Conservation (phyloP, 2,797 vertebrate genomes). For the Phataginus tetradactyla region DNA sequence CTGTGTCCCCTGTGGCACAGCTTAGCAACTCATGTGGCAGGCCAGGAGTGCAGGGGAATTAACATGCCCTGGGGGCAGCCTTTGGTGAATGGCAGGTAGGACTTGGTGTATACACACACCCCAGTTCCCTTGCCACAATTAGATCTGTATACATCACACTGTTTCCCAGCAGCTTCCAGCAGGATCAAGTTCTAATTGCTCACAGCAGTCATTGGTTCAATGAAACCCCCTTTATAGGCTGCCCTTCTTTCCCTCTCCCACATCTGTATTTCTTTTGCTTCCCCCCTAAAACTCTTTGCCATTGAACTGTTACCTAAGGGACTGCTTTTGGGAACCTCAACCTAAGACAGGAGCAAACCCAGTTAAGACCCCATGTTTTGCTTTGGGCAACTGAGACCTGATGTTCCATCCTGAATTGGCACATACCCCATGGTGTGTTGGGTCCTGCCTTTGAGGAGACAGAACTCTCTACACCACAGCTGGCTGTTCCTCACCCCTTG, state of each 20-base stretch:
- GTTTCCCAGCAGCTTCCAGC: not conserved
- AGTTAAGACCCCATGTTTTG: not conserved
- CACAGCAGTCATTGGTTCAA: not conserved
- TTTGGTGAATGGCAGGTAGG: not conserved
- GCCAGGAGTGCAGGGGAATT: not conserved
- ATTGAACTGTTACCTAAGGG: not conserved
- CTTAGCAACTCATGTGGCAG: not conserved
- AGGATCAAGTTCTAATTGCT: not conserved
- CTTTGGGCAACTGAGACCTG: not conserved
- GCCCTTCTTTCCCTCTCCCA: not conserved
- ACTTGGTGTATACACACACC: not conserved
- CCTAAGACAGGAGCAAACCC: slow-evolving; percentile 2
- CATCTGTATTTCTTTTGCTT: not conserved
- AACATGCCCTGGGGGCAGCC: not conserved
- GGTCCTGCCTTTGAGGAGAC: not conserved
- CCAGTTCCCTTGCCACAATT: not conserved
- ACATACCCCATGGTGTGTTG: not conserved
- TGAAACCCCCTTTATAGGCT: not conserved
- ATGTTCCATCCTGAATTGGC: not conserved
- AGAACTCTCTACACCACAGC: not conserved
- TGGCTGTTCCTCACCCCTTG: not conserved
- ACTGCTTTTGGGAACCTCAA: not conserved
- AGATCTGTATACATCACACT: not conserved
- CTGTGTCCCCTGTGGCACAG: not conserved
- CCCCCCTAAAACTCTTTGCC: not conserved